A percentile compares a stretch with the other conserved stretches of the same genome.
These are phyloP conservation scores for Pachyseris speciosa DNA, from an alignment of 64 coral and sea anemone genomes.

Conservation along the genomic window DNA sequence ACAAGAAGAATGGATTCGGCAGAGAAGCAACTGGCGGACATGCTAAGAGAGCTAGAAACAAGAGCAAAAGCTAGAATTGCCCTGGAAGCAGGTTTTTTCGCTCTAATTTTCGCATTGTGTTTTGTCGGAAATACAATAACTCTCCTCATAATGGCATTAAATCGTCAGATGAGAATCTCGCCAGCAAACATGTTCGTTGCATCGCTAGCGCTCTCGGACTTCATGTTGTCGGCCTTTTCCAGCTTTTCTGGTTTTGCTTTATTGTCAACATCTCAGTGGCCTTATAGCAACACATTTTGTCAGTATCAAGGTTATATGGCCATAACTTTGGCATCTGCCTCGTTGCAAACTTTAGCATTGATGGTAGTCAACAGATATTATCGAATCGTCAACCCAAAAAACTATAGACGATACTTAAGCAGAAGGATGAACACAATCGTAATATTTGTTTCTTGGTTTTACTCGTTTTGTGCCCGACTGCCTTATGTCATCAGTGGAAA, in stretches of 20 bases:
- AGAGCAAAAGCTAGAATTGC: too few relatives aligned
- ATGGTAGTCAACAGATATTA: constrained; percentile 32
- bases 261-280: background rate
- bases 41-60: too few relatives aligned
- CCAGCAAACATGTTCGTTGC: constrained; percentile 1
- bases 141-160: background rate
- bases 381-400: background rate
- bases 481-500: constrained; percentile 18
- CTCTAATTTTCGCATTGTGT: background rate
- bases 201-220: constrained; percentile 33
- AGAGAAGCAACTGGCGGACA: too few relatives aligned
- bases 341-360: background rate
- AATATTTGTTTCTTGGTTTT: background rate
- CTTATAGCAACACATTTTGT: background rate
- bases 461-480: background rate
- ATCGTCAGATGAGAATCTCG: background rate
- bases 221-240: background rate
- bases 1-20: too few relatives aligned
- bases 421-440: background rate
- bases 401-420: background rate
- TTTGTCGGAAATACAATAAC: constrained; percentile 20
- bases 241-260: background rate
- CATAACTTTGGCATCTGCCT: background rate
- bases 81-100: too few relatives aligned
- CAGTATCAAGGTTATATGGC: constrained; percentile 11